Base-by-base conservation (phyloP, 2,113 vertebrate species). In the Petrocephalus microphthalmus region DNA sequence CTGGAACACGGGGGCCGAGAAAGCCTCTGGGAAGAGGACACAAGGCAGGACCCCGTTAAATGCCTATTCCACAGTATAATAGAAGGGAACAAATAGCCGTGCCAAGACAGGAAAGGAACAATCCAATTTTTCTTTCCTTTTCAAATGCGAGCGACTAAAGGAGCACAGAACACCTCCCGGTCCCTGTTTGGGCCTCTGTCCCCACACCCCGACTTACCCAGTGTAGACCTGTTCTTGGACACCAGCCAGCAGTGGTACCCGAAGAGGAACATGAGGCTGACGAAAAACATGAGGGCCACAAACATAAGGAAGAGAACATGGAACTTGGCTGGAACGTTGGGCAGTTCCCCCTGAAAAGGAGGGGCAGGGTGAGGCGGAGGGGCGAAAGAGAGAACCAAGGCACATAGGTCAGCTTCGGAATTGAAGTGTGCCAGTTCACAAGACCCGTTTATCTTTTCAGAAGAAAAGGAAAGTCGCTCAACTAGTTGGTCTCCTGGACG, bases 181-280 rank as follows among this genome's bases (percentile, higher is more conserved):
- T 19, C 7, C 45, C 47, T 13, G 22, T 15, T 15, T 45, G 8
- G 2, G 10, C n/a, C 11, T 2, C 22, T 1, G 1, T 20, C n/a
- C 82, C 82, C 82, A 20, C 19, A 74, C 71, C 33, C 71, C 33
- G 19, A 15, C 96, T 96, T 95, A 99, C 98, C 98, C 93, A 99
- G 93, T 45, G 98, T 99, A 53, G 98, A 99, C 92, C 97, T 95
- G 95, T 99, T 99, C 91, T 96, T 96, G 89, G 97, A 96, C 85
- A 99, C 96, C 5, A 99, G 94, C 98, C 98, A 99, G 91, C 98
- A 99, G 87, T 99, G 98, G 92, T 99, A 99, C 89, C 97, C 96
- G 91, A 99, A 98, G 22, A 99, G 97, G 93, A 98, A 99, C 96
- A 98, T 95, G 88, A 99, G 97, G 95, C 98, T 99, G 45, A 99